Conservation (phyloP, 2,113 vertebrate genomes). For the Grus americana region DNA sequence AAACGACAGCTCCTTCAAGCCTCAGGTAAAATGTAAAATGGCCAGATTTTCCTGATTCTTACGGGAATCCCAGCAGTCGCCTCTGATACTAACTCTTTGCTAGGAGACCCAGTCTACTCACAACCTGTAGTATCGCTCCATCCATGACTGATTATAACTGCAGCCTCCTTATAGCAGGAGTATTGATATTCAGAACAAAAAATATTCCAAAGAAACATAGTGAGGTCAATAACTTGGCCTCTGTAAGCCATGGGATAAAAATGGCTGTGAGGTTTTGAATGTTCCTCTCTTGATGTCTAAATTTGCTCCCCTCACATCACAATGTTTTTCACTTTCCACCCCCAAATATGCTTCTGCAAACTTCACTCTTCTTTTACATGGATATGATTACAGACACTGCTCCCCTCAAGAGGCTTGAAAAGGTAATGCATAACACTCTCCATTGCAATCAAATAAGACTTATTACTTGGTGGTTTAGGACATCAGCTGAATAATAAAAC, state of each 20-base stretch:
- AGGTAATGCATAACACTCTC: not conserved
- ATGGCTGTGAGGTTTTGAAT: not conserved
- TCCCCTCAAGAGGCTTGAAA: conserved; percentile 30
- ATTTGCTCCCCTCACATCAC: not conserved
- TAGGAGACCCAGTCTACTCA: not conserved
- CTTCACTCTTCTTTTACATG: not conserved
- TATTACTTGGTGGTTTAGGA: not conserved
- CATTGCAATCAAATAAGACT: not conserved
- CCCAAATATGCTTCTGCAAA: not conserved
- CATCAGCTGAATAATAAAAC: not conserved
- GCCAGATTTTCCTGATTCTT: not conserved
- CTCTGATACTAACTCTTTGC: not conserved
- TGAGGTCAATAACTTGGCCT: not conserved
- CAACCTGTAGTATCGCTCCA: not conserved
- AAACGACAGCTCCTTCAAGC: not conserved
- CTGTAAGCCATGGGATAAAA: not conserved
- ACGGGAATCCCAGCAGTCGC: not conserved
- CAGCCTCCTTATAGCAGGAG: not conserved
- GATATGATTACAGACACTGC: not conserved
- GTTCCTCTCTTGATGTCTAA: not conserved
- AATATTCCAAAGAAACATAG: not conserved
- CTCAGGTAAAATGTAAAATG: not conserved
- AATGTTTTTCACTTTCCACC: not conserved
- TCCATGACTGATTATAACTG: not conserved
- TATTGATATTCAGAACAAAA: not conserved